Base-by-base conservation (phyloP, 1,140 invertebrate genomes). In the Bombus terrestris region DNA sequence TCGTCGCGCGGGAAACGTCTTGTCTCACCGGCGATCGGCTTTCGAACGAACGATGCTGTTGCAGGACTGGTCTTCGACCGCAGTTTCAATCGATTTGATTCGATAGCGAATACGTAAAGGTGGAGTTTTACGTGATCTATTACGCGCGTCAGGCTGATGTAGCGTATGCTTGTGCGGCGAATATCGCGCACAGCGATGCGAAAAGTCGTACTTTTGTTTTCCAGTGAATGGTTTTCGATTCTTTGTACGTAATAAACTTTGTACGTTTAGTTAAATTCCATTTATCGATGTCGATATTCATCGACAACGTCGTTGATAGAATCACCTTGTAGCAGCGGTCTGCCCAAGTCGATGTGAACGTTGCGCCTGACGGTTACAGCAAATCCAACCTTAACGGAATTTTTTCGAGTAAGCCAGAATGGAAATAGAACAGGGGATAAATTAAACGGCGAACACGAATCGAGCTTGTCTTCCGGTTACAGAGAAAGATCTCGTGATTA, bases 391-490 rank as follows among this genome's bases (percentile, higher is more conserved):
- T 32, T n/a, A 41, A n/a, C 8, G 39, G 25, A 39, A 35, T 25
- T 57, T 81, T 53, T 79, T 28, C 76, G 57, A n/a, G 39, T 72
- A 43, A 10, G 15, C 37, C 28, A 22, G 22, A n/a, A 41, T 39
- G 18, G 2, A 72, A 41, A 73, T 62, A 39, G 41, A 62, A 73
- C 68, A 41, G 69, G 12, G 22, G 47, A 59, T 81, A 59, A 81
- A 81, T 59, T 57, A 59, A 57, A 32, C 71, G 5, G 15, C 28
- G 37, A 47, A 18, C 35, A 64, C 12, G 47, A 37, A 32, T 47
- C 35, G 25, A 9, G n/a, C 43, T 35, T 59, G 47, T 81, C 47
- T 82, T 82, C 80, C 80, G 80, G 64, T 77, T 25, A 9, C 28
- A 35, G 62, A 68, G 32, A 57, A 47, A 35, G 37, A 77, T 62